Percentiles rank a stretch among this genome's conserved stretches.
Evolutionary conservation across 2,797 vertebrate species (phyloP).

Genomic region (Ceryle rudis): DNA sequence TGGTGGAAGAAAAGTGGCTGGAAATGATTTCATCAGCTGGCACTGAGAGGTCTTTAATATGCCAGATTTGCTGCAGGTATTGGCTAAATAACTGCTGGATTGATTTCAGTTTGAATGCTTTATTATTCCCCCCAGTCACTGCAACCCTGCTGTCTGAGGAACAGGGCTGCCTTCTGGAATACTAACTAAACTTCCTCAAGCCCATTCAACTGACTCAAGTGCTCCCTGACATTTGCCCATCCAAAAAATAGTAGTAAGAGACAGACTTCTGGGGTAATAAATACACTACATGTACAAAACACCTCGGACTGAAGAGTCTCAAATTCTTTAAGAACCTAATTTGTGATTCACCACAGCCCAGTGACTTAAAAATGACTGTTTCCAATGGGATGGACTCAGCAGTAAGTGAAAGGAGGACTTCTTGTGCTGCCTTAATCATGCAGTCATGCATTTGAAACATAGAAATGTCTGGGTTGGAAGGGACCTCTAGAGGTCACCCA

Average conservation of each 20-base stretch:
- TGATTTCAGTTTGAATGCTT: conserved; percentile 47
- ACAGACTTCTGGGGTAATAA: background rate
- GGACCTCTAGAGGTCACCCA: too few species aligned
- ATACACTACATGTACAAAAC: background rate
- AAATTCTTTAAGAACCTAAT: background rate
- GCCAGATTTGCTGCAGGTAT: conserved; percentile 69
- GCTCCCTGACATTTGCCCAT: background rate
- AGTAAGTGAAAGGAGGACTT: rapidly evolving
- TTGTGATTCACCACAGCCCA: background rate
- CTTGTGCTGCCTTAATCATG: background rate
- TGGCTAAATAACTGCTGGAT: conserved; percentile 53
- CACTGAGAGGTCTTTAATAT: conserved; percentile 34
- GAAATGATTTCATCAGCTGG: conserved; percentile 63
- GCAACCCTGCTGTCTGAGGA: conserved; percentile 5
- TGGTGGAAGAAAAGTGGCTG: conserved; percentile 11
- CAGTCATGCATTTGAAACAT: background rate
- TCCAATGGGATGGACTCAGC: background rate
- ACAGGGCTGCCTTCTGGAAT: conserved; percentile 23
- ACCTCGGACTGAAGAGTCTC: background rate
- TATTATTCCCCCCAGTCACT: conserved; percentile 41
- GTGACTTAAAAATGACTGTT: background rate
- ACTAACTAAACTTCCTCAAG: conserved; percentile 5
- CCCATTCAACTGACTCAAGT: background rate
- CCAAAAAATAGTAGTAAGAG: background rate
- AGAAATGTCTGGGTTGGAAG: too few species aligned